Percentiles rank a stretch among this genome's conserved stretches.
These are phyloP conservation scores for Germaria angustata DNA, from an alignment of 2,888 invertebrate species.

Conservation along the genomic window DNA sequence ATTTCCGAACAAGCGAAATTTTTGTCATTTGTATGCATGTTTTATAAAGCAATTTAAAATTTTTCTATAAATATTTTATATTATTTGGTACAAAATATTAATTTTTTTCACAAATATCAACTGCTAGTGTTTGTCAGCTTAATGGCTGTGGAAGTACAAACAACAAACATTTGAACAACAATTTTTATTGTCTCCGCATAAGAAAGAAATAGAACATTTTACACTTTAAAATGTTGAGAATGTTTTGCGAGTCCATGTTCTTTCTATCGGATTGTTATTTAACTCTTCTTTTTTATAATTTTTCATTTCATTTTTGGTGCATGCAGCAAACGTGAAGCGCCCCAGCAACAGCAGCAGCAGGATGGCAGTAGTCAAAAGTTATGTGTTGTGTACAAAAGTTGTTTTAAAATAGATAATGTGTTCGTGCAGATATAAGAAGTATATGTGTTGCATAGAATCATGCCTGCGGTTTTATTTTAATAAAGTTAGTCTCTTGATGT, in stretches of 20 bases:
- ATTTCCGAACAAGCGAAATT: not conserved
- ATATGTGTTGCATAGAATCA: constrained; percentile 50
- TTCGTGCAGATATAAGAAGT: not conserved
- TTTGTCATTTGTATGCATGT: not conserved
- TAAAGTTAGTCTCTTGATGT: constrained; percentile 62
- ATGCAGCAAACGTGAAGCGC: constrained; percentile 21
- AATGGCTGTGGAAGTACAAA: not conserved
- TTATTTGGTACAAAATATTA: not conserved
- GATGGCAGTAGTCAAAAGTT: constrained; percentile 14
- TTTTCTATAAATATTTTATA: not conserved
- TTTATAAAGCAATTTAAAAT: not conserved
- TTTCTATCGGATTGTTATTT: constrained; percentile 19
- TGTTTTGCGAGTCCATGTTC: constrained; percentile 16
- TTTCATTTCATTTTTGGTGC: constrained; percentile 30
- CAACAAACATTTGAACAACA: constrained; percentile 25
- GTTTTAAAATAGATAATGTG: constrained; percentile 39
- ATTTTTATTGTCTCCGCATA: constrained; percentile 25
- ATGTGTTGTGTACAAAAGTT: constrained; percentile 15
- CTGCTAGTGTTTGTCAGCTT: not conserved
- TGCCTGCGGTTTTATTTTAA: constrained; percentile 67
- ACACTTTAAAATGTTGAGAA: constrained; percentile 40
- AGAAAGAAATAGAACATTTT: not conserved
- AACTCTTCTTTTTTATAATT: not conserved
- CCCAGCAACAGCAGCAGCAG: not conserved
- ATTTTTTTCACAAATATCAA: not conserved